These are phyloP conservation scores for Heliconius cydno DNA, from an alignment of 2,888 invertebrate species.

Conservation along the genomic window DNA sequence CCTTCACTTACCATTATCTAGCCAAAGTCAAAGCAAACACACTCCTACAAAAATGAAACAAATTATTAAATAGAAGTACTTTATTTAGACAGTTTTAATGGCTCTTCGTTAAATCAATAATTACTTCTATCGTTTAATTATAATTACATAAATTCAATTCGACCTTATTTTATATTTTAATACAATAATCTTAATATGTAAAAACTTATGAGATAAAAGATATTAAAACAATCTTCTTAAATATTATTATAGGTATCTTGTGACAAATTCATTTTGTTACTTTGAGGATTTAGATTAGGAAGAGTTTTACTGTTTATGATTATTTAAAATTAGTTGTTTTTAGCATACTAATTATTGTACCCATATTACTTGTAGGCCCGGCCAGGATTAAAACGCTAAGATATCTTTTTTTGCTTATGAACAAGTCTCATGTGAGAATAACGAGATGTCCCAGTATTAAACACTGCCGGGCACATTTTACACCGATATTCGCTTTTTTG, in stretches of 20 bases:
- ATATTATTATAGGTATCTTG: not conserved
- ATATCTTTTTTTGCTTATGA: conserved; percentile 53
- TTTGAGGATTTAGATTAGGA: not conserved
- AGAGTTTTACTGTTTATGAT: not conserved
- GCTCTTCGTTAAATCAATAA: too few relatives aligned
- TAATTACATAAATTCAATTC: not conserved
- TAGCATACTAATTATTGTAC: not conserved
- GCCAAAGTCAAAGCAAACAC: not conserved
- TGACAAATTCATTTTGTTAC: not conserved
- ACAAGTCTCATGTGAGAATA: conserved; percentile 68
- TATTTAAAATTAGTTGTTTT: not conserved
- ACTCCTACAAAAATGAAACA: conserved; percentile 12
- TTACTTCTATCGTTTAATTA: not conserved
- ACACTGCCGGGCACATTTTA: conserved; percentile 59
- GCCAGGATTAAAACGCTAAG: not conserved
- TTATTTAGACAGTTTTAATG: not conserved
- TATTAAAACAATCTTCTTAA: not conserved
- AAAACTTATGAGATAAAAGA: not conserved
- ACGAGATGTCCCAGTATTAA: conserved; percentile 65
- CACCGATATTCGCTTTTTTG: conserved; percentile 63
- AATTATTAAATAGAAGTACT: conserved; percentile 1
- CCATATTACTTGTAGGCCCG: not conserved
- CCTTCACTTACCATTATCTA: conserved; percentile 12
- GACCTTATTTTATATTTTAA: not conserved
- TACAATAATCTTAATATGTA: conserved; percentile 2